These are phyloP conservation scores for Schlechtendalia chinensis DNA, from an alignment of 1,140 invertebrate genomes.

Conservation along the genomic window DNA sequence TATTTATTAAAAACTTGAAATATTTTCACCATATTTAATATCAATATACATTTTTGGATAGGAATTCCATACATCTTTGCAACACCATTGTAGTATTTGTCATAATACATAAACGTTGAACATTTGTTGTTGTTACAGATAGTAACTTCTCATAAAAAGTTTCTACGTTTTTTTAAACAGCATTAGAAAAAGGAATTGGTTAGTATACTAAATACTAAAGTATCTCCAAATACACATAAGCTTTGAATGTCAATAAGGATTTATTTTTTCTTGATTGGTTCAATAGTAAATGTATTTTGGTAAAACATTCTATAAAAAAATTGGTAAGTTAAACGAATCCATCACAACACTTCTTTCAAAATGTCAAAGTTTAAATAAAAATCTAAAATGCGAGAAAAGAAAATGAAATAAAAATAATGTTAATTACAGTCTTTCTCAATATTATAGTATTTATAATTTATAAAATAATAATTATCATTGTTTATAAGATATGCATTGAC, in stretches of 20 bases:
- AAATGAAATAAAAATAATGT: not conserved
- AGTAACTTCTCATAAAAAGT: not conserved
- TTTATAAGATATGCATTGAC: too few species aligned
- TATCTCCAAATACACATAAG: not conserved
- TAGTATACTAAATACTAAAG: not conserved
- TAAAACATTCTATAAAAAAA: conserved; percentile 1
- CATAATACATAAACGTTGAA: not conserved
- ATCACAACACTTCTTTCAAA: not conserved
- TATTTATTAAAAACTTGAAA: not conserved
- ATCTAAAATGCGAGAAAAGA: not conserved
- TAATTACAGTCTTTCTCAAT: too few species aligned
- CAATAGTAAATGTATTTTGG: conserved; percentile 6
- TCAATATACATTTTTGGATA: not conserved
- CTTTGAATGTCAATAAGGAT: conserved; percentile 5
- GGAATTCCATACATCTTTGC: not conserved
- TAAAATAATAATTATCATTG: too few species aligned
- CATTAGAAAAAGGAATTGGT: not conserved
- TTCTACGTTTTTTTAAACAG: not conserved
- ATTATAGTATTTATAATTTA: too few species aligned
- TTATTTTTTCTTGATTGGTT: not conserved
- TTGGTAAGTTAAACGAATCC: not conserved
- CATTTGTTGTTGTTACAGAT: not conserved
- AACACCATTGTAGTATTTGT: not conserved
- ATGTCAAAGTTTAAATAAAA: not conserved
- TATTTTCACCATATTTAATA: not conserved